Evolutionary conservation across 2,888 invertebrate species (phyloP), one percentile per base, ranked within the genome.

Genomic region (Lucinisca nassula): DNA sequence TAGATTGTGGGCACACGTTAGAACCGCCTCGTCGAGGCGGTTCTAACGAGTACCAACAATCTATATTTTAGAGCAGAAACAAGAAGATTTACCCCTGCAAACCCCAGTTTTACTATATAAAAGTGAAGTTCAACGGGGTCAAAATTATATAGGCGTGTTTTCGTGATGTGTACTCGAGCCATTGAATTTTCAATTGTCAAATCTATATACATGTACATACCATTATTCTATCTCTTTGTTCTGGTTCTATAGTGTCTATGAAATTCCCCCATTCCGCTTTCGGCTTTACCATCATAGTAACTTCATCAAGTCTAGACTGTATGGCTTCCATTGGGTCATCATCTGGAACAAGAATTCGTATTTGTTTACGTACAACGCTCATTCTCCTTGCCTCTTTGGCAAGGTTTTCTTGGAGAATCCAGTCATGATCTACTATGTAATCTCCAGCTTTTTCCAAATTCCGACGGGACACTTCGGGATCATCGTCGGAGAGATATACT

Each of bases 351-450:
- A 79, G 78, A 89, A 95, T 94, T 86, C 87, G 85, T 79, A 94
- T 83, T 86, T 92, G 91, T 79, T 91, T 90, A 88, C 92, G 92
- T 38, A 90, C 85, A 72, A 75, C 87, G 51, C 87, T 84, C 70
- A 94, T 91, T 55, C 91, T 86, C 67, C 92, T 90, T 32, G 90
- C 86, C 51, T 92, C 90, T 37, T 91, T 92, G 30, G 91, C 92
- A 40, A 92, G 82, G 45, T 91, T 91, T 51, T 93, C 93, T 78
- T 93, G 92, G 80, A 95, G 85, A 72, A 94, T 88, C 94, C 94
- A 95, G 85, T 95, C 93, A 89, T 95, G 94, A 38, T 93, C 93
- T 79, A 95, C 93, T 79, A 93, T 93, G 77, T 93, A 94, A 73
- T 92, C 92, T 4, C 93, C 94, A 0, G 92, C 91, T 78, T 91